Conservation (phyloP, 2,888 invertebrate species). For the Rhopalosiphum nymphaeae region DNA sequence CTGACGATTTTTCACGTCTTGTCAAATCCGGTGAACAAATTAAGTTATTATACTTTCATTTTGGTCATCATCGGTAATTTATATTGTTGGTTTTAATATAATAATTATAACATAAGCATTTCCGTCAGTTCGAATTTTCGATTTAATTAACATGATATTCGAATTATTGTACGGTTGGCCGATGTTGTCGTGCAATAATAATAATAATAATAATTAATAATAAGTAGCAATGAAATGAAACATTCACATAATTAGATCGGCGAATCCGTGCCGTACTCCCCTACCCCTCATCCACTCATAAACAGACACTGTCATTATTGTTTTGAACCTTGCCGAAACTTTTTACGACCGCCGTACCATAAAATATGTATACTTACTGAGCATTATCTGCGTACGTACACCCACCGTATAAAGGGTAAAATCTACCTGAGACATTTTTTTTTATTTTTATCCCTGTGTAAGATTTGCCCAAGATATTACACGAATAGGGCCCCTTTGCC, state of each 20-base stretch:
- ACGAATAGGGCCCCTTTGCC: neutral
- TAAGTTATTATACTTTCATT: neutral
- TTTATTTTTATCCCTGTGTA: neutral
- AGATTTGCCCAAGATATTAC: neutral
- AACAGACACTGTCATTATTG: neutral
- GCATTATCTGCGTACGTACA: neutral
- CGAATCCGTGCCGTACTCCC: neutral
- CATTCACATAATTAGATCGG: neutral
- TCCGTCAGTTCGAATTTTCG: neutral
- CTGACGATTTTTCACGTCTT: neutral
- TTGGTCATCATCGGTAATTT: neutral
- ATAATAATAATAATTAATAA: conserved; percentile 7
- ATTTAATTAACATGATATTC: neutral
- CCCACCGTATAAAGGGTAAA: neutral
- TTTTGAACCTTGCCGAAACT: neutral
- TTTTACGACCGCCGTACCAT: neutral
- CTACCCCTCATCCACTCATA: neutral
- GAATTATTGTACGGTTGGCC: neutral
- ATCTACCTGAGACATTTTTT: neutral
- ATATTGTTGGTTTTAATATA: neutral
- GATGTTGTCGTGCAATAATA: neutral
- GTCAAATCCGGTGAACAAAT: neutral
- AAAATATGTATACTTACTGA: neutral
- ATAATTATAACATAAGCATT: neutral
- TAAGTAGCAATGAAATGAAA: neutral